phyloP scores from a whole-genome alignment of 1,140 invertebrate genomes.

The Trichonephila inaurata region DNA sequence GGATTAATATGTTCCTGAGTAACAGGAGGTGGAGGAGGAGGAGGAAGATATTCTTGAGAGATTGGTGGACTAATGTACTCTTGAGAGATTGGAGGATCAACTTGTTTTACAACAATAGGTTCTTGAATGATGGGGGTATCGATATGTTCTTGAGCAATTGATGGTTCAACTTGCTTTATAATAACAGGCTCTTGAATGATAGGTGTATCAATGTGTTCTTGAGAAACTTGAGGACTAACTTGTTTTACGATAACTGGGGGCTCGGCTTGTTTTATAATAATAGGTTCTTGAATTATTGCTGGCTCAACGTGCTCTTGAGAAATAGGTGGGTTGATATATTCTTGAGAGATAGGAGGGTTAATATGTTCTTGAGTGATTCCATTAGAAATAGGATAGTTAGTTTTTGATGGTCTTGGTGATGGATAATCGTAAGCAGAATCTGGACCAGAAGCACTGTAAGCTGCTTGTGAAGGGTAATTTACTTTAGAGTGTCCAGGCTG shows the following conservation, averaged over 20 bases:
- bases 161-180: background rate
- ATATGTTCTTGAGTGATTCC: background rate
- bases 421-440: too few relatives aligned
- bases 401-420: background rate
- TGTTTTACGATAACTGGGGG: background rate
- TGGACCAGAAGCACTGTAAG: background rate
- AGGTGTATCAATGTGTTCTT: constrained; percentile 22
- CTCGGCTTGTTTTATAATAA: background rate
- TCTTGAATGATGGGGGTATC: background rate
- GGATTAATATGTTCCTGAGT: background rate
- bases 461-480: too few relatives aligned
- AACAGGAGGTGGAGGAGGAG: background rate
- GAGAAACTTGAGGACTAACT: background rate
- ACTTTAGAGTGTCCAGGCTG: too few relatives aligned
- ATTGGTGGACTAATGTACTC: background rate
- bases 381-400: background rate
- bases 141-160: background rate
- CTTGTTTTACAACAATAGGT: too few relatives aligned
- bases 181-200: constrained; percentile 8
- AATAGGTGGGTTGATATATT: background rate
- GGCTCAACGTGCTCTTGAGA: background rate
- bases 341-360: background rate
- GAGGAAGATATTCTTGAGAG: background rate
- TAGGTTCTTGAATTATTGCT: background rate
- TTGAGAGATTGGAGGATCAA: background rate